These are phyloP conservation scores for Bombyx mandarina DNA, from an alignment of 1,140 invertebrate genomes.

Conservation along the genomic window DNA sequence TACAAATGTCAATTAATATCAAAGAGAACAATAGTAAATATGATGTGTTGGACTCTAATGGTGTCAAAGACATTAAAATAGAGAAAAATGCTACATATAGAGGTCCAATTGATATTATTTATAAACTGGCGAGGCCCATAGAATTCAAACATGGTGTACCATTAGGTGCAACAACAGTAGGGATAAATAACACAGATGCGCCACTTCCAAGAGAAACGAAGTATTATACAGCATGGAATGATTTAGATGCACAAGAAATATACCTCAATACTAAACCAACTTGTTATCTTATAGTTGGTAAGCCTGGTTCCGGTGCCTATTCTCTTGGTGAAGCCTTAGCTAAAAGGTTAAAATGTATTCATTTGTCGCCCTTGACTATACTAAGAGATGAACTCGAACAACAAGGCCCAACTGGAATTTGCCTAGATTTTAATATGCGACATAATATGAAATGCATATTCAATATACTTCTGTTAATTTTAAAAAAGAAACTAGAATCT, in stretches of 20 bases:
- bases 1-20: background rate
- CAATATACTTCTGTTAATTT: conserved; percentile 61
- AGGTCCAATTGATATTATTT: conserved; percentile 28
- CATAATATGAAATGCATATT: conserved; percentile 59
- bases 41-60: conserved; percentile 30
- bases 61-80: conserved; percentile 13
- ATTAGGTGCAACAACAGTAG: conserved; percentile 39
- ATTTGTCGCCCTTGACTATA: conserved; percentile 71
- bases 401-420: conserved; percentile 60
- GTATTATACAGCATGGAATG: conserved; percentile 39
- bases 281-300: conserved; percentile 72
- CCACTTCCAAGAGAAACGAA: conserved; percentile 29
- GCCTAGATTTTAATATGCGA: conserved; percentile 70
- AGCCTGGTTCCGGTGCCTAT: conserved; percentile 68
- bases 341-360: conserved; percentile 69
- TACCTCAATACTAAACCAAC: conserved; percentile 66
- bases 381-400: conserved; percentile 70
- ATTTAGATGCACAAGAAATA: conserved; percentile 61
- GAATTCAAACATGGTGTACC: conserved; percentile 13
- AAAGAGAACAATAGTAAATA: conserved; percentile 34
- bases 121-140: conserved; percentile 9
- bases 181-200: conserved; percentile 43
- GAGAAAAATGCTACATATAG: conserved; percentile 28
- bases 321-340: conserved; percentile 69
- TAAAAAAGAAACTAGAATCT: conserved; percentile 63